These are phyloP conservation scores for Mellilla xanthometata DNA, from an alignment of 2,888 invertebrate genomes.

Conservation along the genomic window DNA sequence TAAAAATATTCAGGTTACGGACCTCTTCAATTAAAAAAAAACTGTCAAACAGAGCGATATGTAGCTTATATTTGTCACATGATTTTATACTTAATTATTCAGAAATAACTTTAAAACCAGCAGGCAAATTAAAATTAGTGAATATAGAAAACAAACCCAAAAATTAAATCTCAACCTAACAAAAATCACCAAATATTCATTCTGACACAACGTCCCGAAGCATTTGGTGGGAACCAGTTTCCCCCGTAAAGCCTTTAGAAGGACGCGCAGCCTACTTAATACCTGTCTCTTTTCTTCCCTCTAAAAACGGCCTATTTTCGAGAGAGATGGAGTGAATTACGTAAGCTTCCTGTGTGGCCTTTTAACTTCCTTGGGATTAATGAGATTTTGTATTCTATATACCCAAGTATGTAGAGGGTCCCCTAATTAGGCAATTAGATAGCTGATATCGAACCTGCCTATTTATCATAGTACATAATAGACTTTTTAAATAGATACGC, in stretches of 20 bases:
- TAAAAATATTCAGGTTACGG: no score
- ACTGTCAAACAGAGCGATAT: no score
- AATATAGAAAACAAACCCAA: no score
- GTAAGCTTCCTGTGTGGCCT: conserved; percentile 48
- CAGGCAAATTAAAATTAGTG: no score
- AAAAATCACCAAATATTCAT: conserved; percentile 22
- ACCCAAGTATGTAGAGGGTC: conserved; percentile 48
- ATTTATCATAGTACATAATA: conserved; percentile 33
- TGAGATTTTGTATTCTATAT: conserved; percentile 45
- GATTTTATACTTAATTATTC: no score
- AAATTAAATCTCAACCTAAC: no score
- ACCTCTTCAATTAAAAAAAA: no score
- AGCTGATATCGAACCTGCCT: conserved; percentile 40
- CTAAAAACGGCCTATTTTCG: conserved; percentile 29
- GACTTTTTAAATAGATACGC: conserved; percentile 31
- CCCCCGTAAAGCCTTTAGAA: conserved; percentile 68
- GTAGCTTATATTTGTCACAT: no score
- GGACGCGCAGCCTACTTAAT: conserved; percentile 64
- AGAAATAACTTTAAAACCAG: no score
- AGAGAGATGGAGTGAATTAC: conserved; percentile 50
- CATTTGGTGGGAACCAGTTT: conserved; percentile 73
- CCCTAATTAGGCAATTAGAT: conserved; percentile 51
- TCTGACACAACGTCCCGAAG: conserved; percentile 62
- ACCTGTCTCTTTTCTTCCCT: conserved; percentile 59
- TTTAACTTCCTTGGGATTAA: conserved; percentile 53